Base-by-base conservation (phyloP, 2,113 vertebrate genomes). In the Gadus chalcogrammus region DNA sequence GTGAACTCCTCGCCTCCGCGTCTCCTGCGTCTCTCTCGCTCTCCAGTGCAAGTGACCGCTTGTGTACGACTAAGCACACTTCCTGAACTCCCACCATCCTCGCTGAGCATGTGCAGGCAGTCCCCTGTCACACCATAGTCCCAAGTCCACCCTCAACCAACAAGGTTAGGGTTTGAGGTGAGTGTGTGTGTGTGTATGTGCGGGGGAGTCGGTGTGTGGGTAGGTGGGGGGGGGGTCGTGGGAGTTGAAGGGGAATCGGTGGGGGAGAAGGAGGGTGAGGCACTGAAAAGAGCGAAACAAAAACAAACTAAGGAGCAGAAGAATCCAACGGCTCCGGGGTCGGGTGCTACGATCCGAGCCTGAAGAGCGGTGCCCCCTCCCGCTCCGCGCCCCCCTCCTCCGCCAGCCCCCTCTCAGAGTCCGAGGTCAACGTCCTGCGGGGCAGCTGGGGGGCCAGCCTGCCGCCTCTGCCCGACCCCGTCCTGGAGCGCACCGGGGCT, bases 31-130 rank as follows among this genome's bases (percentile, higher is more conserved):
- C 62, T 71, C 73, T 55, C 67, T 82, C 48, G 68, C 42, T 75
- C 80, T 88, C 84, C 88, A 89, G 88, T 90, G 89, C 86, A 90
- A 87, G 74, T 80, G 76, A 87, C 86, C 79, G 74, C 81, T 48
- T 77, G 74, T 80, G 75, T 85, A 69, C 78, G 84, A 13, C 42
- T 48, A 48, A 48, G 42, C 8, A 48, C 42, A 48, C 42, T 9
- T 12, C 42, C 42, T 48, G 42, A 48, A 48, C 42, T 48, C 8
- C 42, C 42, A 48, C 42, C 42, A 13, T 13, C 12, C 42, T 48
- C 42, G 8, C 8, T 48, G 42, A 48, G 42, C 42, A 48, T 48
- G 8, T 48, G 42, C 42, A 48, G 42, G 2, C 42, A 9, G 42
- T 13, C 42, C 42, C 42, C 42, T 48, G 42, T 48, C 42, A 13